Evolutionary conservation across 2,797 vertebrate species (phyloP), one percentile per base, ranked within the genome.

Genomic region (Sparus aurata): DNA sequence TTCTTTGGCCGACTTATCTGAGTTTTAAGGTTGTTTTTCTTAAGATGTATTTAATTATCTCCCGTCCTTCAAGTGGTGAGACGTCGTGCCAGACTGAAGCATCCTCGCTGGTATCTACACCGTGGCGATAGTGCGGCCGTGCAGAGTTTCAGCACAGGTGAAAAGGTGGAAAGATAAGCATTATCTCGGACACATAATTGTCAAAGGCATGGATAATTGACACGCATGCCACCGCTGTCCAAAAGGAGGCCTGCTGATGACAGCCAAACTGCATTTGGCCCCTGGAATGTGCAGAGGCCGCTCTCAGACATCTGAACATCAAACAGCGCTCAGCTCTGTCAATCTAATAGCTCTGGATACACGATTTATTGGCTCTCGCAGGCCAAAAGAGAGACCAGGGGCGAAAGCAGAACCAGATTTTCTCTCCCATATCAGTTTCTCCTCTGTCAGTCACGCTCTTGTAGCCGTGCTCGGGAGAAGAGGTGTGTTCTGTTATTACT

Each of bases 321-420:
- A 94, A 94, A 95, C 87, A 30, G 86, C 67, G 77, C 90, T 89
- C 89, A 79, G 88, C 85, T 84, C 92, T 88, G 90, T 94, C 93
- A 89, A 90, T 93, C 89, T 93, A 92, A 93, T 90, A 89, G 92
- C 89, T 85, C 80, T 90, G 85, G 91, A 92, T 91, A 65, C 73
- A 69, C 85, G 93, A 93, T 94, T 91, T 93, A 95, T 93, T 93
- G 94, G 90, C 92, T 92, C 85, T 90, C 83, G 16, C 78, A 2
- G 90, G 87, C 88, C 92, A 87, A 85, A 77, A 85, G 68, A 77
- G 85, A 87, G 86, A 86, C 63, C 77, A 89, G 78, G 83, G 83
- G 89, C 76, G 67, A 93, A 94, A 94, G 89, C 90, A 91, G 91
- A 95, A 96, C 90, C 95, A 96, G 93, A 94, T 95, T 93, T 94